These are phyloP conservation scores for Agonum fuliginosum DNA, from an alignment of 2,888 invertebrate genomes.

Conservation along the genomic window DNA sequence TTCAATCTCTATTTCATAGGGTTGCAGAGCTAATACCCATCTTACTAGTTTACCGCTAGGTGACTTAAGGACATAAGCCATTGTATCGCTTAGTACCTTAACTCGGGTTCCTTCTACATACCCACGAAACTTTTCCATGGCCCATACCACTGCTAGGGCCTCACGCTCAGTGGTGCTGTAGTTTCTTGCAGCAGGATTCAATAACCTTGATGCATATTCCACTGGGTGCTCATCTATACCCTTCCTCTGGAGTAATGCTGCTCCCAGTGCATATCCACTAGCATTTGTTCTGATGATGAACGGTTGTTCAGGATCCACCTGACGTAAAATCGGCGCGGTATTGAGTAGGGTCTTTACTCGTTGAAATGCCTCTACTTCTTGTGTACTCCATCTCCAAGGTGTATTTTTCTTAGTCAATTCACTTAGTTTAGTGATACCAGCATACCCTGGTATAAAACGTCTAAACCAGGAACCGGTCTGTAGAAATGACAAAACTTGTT, in stretches of 20 bases:
- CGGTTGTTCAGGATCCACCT: slow-evolving; percentile 61
- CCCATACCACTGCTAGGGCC: slow-evolving; percentile 61
- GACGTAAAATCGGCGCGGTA: slow-evolving; percentile 53
- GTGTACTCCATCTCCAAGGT: not conserved
- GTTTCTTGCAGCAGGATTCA: too few relatives aligned
- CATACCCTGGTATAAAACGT: not conserved
- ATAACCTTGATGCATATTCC: slow-evolving; percentile 35
- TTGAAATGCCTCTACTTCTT: not conserved
- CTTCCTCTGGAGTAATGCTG: slow-evolving; percentile 13
- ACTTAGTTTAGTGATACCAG: not conserved
- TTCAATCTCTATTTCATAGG: slow-evolving; percentile 66
- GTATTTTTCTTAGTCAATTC: not conserved
- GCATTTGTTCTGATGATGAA: slow-evolving; percentile 61
- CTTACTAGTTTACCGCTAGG: slow-evolving; percentile 68
- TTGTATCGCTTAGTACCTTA: slow-evolving; percentile 45
- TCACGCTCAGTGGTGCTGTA: too few relatives aligned
- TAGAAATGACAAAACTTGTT: not conserved
- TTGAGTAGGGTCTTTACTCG: not conserved
- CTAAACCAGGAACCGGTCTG: not conserved
- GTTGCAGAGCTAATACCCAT: slow-evolving; percentile 69
- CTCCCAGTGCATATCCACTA: not conserved
- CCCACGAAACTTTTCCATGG: slow-evolving; percentile 67
- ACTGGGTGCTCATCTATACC: slow-evolving; percentile 38
- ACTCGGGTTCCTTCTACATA: slow-evolving; percentile 67
- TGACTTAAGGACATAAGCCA: slow-evolving; percentile 60